These are phyloP conservation scores for Parotocinclus haroldoi DNA, from an alignment of 2,797 vertebrate genomes.

Conservation along the genomic window DNA sequence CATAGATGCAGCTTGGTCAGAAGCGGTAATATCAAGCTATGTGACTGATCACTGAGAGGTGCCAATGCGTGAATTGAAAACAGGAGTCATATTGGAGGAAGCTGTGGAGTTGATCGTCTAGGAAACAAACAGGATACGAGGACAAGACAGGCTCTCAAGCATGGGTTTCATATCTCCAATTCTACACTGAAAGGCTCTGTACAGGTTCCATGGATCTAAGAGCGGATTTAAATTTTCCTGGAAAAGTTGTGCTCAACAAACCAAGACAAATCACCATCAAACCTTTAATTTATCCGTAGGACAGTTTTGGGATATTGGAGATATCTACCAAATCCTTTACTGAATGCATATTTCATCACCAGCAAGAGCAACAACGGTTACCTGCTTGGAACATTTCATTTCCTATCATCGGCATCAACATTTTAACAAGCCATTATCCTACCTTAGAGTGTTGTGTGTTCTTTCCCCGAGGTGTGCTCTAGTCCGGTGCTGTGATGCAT, in stretches of 20 bases:
- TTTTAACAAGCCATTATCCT: neutral
- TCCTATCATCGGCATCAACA: neutral
- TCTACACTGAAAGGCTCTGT: too few species aligned
- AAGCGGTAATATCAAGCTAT: neutral
- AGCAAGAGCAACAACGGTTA: too few species aligned
- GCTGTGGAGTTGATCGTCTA: neutral
- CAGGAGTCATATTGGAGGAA: constrained; percentile 7
- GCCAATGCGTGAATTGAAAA: neutral
- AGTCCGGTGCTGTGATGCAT: constrained; percentile 60
- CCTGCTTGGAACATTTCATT: too few species aligned
- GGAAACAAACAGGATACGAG: neutral
- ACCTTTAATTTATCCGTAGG: neutral
- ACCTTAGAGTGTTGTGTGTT: constrained; percentile 2
- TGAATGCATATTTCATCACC: too few species aligned
- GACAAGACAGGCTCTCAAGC: neutral
- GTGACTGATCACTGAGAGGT: neutral
- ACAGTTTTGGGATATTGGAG: too few species aligned
- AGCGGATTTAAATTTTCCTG: too few species aligned
- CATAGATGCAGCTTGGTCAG: neutral
- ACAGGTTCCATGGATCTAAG: too few species aligned
- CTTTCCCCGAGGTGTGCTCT: constrained; percentile 2
- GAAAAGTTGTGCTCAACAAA: too few species aligned
- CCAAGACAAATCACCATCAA: too few species aligned
- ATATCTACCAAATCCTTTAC: too few species aligned
- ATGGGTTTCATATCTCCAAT: neutral